These are phyloP conservation scores for Oreonectes daqikongensis DNA, from an alignment of 2,797 vertebrate species.

Conservation along the genomic window DNA sequence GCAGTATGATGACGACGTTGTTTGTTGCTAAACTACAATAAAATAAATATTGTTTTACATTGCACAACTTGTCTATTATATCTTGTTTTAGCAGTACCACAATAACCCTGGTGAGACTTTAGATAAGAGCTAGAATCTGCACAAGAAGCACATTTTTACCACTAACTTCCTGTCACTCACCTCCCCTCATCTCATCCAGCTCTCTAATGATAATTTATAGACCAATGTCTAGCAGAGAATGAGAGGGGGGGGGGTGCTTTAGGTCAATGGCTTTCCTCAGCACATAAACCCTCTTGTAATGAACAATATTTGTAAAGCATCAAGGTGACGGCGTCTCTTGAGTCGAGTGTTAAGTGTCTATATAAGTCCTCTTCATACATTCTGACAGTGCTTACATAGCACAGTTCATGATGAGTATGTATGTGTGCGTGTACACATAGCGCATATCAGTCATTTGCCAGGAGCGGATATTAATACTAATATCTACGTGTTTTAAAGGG, in stretches of 20 bases:
- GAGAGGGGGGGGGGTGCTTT: not conserved
- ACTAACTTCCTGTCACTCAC: slow-evolving; percentile 2
- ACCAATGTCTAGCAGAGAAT: slow-evolving; percentile 60
- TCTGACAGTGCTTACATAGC: not conserved
- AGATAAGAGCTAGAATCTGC: not conserved
- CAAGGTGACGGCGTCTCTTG: slow-evolving; percentile 64
- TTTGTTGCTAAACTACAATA: not conserved
- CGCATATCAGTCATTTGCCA: not conserved
- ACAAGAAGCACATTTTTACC: not conserved
- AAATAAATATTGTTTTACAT: not conserved
- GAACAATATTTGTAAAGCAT: slow-evolving; percentile 77
- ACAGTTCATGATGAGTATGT: not conserved
- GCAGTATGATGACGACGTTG: not conserved
- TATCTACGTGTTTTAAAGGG: no score
- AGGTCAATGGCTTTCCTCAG: slow-evolving; percentile 73
- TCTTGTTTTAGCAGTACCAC: not conserved
- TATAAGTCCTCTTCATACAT: slow-evolving; percentile 44
- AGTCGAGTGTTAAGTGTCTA: slow-evolving; percentile 55
- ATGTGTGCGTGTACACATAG: not conserved
- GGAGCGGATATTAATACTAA: not conserved
- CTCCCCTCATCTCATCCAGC: slow-evolving; percentile 9
- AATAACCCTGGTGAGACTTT: not conserved
- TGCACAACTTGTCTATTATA: not conserved
- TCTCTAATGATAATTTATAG: slow-evolving; percentile 27
- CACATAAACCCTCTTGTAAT: slow-evolving; percentile 77